Evolutionary conservation across 2,888 invertebrate species (phyloP).

Genomic region (Onthophagus sagittarius): DNA sequence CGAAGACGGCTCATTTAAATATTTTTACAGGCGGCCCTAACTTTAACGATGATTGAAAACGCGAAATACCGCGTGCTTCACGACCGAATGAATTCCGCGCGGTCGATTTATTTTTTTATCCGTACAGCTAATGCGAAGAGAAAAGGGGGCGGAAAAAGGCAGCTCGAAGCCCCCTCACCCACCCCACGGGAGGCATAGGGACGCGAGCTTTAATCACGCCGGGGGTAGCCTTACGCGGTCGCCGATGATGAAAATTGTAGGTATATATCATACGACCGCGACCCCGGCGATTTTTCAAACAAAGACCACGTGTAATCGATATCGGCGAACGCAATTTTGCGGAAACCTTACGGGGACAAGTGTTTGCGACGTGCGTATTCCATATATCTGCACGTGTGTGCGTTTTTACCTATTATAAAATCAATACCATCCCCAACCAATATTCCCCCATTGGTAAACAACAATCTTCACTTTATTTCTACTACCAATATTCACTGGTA

Average conservation of each 20-base stretch:
- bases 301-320: constrained; percentile 12
- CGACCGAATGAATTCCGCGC: constrained; percentile 3
- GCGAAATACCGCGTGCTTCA: background rate
- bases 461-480: background rate
- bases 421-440: background rate
- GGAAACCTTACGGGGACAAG: constrained; percentile 9
- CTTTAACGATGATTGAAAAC: constrained; percentile 4
- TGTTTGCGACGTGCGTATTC: background rate
- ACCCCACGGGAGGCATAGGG: background rate
- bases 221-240: background rate
- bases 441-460: background rate
- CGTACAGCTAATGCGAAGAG: background rate
- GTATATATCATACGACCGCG: constrained; percentile 7
- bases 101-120: constrained; percentile 12
- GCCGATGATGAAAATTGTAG: constrained; percentile 11
- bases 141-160: background rate
- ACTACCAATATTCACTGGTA: background rate
- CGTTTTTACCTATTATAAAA: constrained; percentile 9
- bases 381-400: background rate
- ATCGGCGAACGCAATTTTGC: constrained; percentile 6
- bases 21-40: background rate
- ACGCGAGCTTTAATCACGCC: constrained; percentile 5
- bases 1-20: constrained; percentile 11
- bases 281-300: constrained; percentile 13
- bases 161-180: background rate